A percentile compares a stretch with the other conserved stretches of the same genome.
Evolutionary conservation across 2,113 vertebrate species (phyloP).

Genomic region (Protobothrops mucrosquamatus): DNA sequence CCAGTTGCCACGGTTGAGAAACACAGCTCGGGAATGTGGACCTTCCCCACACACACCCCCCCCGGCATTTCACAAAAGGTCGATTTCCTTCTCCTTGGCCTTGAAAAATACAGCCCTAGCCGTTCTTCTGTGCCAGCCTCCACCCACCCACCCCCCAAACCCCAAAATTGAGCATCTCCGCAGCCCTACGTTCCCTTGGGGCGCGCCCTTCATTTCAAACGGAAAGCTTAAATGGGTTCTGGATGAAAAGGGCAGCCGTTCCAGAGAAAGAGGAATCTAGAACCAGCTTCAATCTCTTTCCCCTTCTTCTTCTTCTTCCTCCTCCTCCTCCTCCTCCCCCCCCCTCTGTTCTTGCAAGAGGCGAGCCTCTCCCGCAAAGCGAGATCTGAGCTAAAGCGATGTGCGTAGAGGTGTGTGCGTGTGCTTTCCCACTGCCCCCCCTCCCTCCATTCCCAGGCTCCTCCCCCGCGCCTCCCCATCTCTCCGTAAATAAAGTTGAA

Average conservation of each 20-base stretch:
- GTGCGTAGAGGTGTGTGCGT: background rate
- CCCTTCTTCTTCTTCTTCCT: background rate
- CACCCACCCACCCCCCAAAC: background rate
- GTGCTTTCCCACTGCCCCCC: background rate
- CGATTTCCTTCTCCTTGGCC: too few relatives aligned
- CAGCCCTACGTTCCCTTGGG: background rate
- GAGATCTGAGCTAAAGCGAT: background rate
- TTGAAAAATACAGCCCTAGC: too few relatives aligned
- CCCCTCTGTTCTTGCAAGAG: background rate
- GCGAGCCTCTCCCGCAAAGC: background rate
- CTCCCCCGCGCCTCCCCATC: conserved; percentile 38
- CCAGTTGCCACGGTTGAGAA: too few relatives aligned
- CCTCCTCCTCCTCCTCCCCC: background rate
- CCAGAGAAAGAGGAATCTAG: background rate
- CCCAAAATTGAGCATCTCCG: background rate
- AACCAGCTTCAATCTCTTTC: background rate
- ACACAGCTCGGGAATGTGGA: too few relatives aligned
- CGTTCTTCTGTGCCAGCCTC: background rate
- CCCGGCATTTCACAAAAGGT: too few relatives aligned
- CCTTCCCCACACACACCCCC: too few relatives aligned
- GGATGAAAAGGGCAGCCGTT: background rate
- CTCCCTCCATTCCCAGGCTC: conserved; percentile 38
- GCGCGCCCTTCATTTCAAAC: background rate
- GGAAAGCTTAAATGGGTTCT: background rate
- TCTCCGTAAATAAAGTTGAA: conserved; percentile 67